Conservation (phyloP, 2,797 vertebrate species). For the Rhinichthys osculus region DNA sequence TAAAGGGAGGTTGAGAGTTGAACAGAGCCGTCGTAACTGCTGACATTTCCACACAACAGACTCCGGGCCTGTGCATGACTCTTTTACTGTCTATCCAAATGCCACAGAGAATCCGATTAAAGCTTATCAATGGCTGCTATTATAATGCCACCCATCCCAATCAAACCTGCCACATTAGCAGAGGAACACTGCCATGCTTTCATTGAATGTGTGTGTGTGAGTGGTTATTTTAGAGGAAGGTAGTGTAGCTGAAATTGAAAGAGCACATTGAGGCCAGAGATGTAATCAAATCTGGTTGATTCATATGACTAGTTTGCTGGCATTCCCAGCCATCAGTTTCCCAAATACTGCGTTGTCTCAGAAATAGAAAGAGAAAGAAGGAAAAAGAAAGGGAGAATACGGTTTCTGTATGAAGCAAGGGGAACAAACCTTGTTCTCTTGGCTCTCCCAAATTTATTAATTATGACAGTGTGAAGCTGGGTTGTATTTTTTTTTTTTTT, state of each 20-base stretch:
- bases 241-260: constrained; percentile 61
- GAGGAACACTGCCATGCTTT: constrained; percentile 35
- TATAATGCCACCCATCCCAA: constrained; percentile 55
- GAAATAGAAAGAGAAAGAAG: neutral
- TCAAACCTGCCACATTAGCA: constrained; percentile 33
- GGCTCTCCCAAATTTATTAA: neutral
- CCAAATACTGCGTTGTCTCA: neutral
- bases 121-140: constrained; percentile 48
- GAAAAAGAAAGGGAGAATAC: neutral
- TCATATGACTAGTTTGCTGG: constrained; percentile 48
- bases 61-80: constrained; percentile 30
- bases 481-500: neutral
- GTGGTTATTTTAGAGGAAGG: constrained; percentile 64
- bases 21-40: neutral
- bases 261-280: constrained; percentile 46
- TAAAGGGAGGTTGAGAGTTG: constrained; percentile 7
- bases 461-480: too few species aligned
- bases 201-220: neutral
- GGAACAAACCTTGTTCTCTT: neutral
- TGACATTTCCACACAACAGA: constrained; percentile 51
- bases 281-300: constrained; percentile 48
- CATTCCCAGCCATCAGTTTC: constrained; percentile 32
- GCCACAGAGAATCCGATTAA: constrained; percentile 46
- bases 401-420: neutral
- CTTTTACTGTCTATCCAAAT: constrained; percentile 40